A percentile compares a stretch with the other conserved stretches of the same genome.
These are phyloP conservation scores for Atethmia centrago DNA, from an alignment of 2,888 invertebrate species.

Conservation along the genomic window DNA sequence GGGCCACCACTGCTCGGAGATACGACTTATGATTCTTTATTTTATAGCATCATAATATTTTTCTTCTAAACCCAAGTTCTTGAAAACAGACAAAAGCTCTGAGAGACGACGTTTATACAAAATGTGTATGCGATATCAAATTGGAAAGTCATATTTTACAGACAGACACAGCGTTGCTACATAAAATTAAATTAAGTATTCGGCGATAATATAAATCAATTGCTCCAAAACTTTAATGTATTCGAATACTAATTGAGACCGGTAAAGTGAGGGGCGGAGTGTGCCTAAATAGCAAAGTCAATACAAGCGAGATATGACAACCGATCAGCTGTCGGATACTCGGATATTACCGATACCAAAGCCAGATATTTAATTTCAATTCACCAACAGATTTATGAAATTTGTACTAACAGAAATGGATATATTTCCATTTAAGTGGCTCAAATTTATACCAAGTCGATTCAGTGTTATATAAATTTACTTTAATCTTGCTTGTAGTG, in stretches of 20 bases:
- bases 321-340: constrained; percentile 53
- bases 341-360: constrained; percentile 19
- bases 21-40: not conserved
- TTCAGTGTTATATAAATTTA: constrained; percentile 33
- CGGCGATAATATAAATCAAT: constrained; percentile 55
- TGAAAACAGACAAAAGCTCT: not conserved
- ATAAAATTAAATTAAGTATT: constrained; percentile 34
- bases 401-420: constrained; percentile 42
- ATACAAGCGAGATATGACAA: constrained; percentile 47
- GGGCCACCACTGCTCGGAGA: too few relatives aligned
- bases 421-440: constrained; percentile 48
- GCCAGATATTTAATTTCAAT: constrained; percentile 45
- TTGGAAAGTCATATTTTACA: constrained; percentile 1
- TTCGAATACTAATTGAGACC: constrained; percentile 56
- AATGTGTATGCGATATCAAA: not conserved
- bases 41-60: not conserved
- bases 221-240: constrained; percentile 53
- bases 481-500: constrained; percentile 27
- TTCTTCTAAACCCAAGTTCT: not conserved
- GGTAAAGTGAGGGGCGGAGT: constrained; percentile 37
- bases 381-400: constrained; percentile 48
- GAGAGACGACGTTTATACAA: not conserved
- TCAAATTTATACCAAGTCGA: constrained; percentile 47
- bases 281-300: constrained; percentile 47
- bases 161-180: constrained; percentile 1